phyloP scores from a whole-genome alignment of 2,888 invertebrate species.

The Leptopilina drosophilae region DNA sequence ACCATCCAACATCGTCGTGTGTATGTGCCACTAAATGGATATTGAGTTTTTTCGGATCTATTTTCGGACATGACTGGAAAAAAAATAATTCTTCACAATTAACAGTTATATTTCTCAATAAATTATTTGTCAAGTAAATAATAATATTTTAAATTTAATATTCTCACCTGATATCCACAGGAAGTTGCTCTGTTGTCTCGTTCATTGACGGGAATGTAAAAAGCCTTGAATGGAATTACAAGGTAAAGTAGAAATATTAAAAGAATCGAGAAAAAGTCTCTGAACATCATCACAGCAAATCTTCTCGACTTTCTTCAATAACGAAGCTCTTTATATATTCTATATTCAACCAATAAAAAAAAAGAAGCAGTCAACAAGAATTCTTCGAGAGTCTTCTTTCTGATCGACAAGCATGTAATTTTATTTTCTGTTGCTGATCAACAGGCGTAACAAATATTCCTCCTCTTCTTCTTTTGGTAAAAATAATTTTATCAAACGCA shows the following conservation, averaged over 20 bases:
- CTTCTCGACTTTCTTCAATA: neutral
- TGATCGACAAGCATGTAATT: no score
- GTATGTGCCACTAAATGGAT: constrained; percentile 89
- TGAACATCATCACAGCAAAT: no score
- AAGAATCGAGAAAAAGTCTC: neutral
- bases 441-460: no score
- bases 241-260: neutral
- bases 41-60: constrained; percentile 79
- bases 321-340: constrained; percentile 6
- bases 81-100: neutral
- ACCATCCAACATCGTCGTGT: constrained; percentile 97
- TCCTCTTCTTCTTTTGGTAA: no score
- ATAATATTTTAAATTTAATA: neutral
- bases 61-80: constrained; percentile 75
- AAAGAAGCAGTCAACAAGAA: no score
- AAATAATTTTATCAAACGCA: no score
- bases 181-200: neutral
- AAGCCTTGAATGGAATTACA: neutral
- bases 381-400: no score
- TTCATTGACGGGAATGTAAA: neutral
- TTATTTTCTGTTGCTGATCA: no score
- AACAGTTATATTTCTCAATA: neutral
- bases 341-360: no score
- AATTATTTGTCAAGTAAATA: neutral
- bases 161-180: constrained; percentile 15